Evolutionary conservation across 1,140 invertebrate species (phyloP).

Genomic region (Agrypnia vestita): DNA sequence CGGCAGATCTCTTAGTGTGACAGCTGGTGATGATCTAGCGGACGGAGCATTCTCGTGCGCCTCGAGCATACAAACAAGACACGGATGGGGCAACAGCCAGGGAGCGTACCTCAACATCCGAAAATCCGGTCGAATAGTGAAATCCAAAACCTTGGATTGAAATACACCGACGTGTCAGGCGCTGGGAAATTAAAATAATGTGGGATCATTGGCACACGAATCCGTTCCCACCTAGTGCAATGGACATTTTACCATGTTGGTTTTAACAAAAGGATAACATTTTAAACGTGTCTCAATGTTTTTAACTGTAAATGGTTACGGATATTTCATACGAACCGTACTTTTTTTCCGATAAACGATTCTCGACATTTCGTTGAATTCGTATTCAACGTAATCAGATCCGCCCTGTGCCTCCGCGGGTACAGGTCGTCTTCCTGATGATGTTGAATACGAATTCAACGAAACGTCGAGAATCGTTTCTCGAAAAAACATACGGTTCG

Average conservation of each 20-base stretch:
- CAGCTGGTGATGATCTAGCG: conserved; percentile 19
- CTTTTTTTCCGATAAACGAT: too few relatives aligned
- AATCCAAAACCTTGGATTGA: conserved; percentile 1
- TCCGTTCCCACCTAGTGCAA: not conserved
- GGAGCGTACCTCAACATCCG: not conserved
- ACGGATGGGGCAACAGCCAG: not conserved
- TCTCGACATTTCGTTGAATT: too few relatives aligned
- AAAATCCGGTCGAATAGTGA: not conserved
- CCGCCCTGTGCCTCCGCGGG: too few relatives aligned
- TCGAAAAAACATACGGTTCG: too few relatives aligned
- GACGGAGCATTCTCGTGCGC: not conserved
- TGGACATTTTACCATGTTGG: not conserved
- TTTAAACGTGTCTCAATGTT: too few relatives aligned
- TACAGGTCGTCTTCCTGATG: too few relatives aligned
- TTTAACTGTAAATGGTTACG: too few relatives aligned
- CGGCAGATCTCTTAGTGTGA: conserved; percentile 18
- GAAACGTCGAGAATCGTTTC: too few relatives aligned
- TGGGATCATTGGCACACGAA: conserved; percentile 24
- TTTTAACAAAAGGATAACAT: too few relatives aligned
- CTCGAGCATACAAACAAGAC: not conserved
- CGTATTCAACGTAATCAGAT: too few relatives aligned
- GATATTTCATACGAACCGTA: too few relatives aligned
- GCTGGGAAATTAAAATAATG: conserved; percentile 7
- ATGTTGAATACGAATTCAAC: too few relatives aligned
- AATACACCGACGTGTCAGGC: not conserved